Evolutionary conservation across 2,113 vertebrate species (phyloP).

Genomic region (Girardinichthys multiradiatus): DNA sequence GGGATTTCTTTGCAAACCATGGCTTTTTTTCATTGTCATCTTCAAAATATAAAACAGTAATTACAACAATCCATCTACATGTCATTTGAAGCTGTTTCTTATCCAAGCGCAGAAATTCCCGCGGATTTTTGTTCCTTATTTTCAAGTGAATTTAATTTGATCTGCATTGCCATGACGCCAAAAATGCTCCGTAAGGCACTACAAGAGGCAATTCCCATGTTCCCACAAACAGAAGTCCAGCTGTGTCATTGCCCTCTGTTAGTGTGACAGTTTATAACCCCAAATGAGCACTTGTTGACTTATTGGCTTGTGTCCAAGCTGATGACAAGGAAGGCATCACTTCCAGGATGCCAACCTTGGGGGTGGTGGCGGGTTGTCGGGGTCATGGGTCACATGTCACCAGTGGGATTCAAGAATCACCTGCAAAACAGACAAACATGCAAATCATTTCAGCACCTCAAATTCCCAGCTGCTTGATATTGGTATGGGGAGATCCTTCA

Average conservation of each 20-base stretch:
- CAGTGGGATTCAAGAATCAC: conserved; percentile 45
- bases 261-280: conserved; percentile 84
- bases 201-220: conserved; percentile 87
- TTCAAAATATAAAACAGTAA: conserved; percentile 76
- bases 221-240: conserved; percentile 89
- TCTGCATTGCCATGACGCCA: conserved; percentile 91
- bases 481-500: too few species aligned
- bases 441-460: not conserved
- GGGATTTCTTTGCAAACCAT: conserved; percentile 88
- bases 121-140: conserved; percentile 24
- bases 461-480: too few species aligned
- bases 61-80: conserved; percentile 66
- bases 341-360: conserved; percentile 76
- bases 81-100: conserved; percentile 59
- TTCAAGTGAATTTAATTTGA: conserved; percentile 85
- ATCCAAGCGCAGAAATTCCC: conserved; percentile 69
- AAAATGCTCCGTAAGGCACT: conserved; percentile 98
- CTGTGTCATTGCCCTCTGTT: conserved; percentile 87
- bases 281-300: conserved; percentile 83
- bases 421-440: conserved; percentile 28
- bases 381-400: conserved; percentile 55
- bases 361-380: conserved; percentile 23
- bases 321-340: conserved; percentile 83
- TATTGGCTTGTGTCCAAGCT: conserved; percentile 82
- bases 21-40: conserved; percentile 83